Evolutionary conservation across 2,113 vertebrate species (phyloP), one percentile per base, ranked within the genome.

Genomic region (Mola mola): DNA sequence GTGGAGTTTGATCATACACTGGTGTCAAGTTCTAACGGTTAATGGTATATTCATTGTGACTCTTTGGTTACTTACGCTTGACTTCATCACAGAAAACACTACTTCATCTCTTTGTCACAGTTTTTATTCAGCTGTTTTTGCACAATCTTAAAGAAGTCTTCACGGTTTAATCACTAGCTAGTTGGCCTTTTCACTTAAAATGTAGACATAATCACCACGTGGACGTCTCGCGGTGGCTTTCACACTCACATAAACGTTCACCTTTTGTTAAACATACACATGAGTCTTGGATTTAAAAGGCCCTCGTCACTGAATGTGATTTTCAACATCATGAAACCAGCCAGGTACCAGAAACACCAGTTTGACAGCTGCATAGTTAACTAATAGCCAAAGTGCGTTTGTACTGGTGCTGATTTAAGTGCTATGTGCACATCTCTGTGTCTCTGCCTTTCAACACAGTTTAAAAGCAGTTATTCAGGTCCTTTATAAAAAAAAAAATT

Each of bases 51-150:
- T n/a, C 61, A 9, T 36, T 37, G 25, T 56, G 21, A 51, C 21
- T 62, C 29, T 8, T 43, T 42, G 20, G 34, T 43, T 15, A 44
- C 59, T 55, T 20, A 61, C 44, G 59, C 61, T 56, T 26, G 21
- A 49, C 13, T 19, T 56, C 33, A 47, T 75, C 67, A 73, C 59
- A 36, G 13, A 43, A 72, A 82, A 76, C 73, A 67, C 82, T 61
- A 40, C 53, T 47, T 44, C 60, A 59, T n/a, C 20, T 61, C 15
- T 2, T 37, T 19, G 16, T 66, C 53, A 67, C 49, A 26, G 17
- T 72, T 78, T 6, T 26, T 17, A 8, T 79, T 77, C 7, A 15
- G 69, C 71, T 62, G 34, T 67, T 78, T 85, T 88, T 86, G 84
- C 86, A 86, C 86, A 86, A 53, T 53, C 19, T 40, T 5, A 22